Base-by-base conservation (phyloP, 1,140 invertebrate species). In the Neoseiulus cucumeris region DNA sequence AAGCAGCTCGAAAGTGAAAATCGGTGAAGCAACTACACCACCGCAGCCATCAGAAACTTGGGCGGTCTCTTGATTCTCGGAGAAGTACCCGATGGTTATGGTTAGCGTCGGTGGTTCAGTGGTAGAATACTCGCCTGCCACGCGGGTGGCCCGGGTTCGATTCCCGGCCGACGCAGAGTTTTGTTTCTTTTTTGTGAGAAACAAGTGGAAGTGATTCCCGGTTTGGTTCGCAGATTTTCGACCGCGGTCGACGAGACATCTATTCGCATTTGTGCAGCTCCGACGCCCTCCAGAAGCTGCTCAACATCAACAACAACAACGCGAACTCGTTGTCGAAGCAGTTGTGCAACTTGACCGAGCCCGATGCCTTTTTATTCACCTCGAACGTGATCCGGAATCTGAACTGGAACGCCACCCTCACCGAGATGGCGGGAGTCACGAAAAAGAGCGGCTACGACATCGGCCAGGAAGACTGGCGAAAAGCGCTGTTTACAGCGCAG, bases 71-170 rank as follows among this genome's bases (percentile, higher is more conserved):
- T 6, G 4, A 39, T 39, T 39, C 33, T 4, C 9, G 33, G 33
- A 6, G 4, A 39, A 39, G 33, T 39, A 4, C 9, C 9, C 4
- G 4, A 9, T 6, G 9, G 4, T 39, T 9, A 39, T 39, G 9
- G 9, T 9, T 39, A 69, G 79, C 79, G 79, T 79, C 84, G 84
- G 83, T 87, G 85, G 85, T 87, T 87, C 84, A 87, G 84, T 87
- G 86, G 85, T 87, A 87, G 85, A 87, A 87, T 87, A 83, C 85
- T 88, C 85, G 85, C 85, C 85, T 87, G 85, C 85, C 85, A 87
- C 84, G 85, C 85, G 84, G 84, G 85, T 83, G 85, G 81, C 84
- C 85, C 85, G 85, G 85, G 85, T 87, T 87, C 85, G 84, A 85
- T 85, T 85, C 83, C 83, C 84, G 84, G 84, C 81, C 83, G 82